phyloP scores from a whole-genome alignment of 2,797 vertebrate species.

The Lates japonicus region DNA sequence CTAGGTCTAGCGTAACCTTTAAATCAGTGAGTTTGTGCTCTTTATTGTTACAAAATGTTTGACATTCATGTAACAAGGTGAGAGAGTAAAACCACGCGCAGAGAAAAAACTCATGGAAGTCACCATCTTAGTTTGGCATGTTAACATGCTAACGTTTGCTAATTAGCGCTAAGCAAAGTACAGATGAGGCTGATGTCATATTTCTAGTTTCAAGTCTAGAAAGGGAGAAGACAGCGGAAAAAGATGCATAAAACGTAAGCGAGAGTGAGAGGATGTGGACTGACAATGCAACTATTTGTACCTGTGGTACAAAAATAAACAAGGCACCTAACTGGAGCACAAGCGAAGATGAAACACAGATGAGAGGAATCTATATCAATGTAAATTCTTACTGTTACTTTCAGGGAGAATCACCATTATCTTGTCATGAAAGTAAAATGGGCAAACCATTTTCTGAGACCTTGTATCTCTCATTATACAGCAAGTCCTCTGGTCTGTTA shows the following conservation, averaged over 20 bases:
- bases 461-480: neutral
- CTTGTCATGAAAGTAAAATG: slow-evolving; percentile 13
- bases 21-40: no score
- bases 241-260: neutral
- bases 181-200: no score
- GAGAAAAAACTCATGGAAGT: no score
- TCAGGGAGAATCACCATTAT: slow-evolving; percentile 40
- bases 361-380: slow-evolving; percentile 22
- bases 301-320: slow-evolving; percentile 65
- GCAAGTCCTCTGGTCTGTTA: no score
- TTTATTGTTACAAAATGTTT: no score
- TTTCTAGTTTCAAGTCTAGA: neutral
- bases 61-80: no score
- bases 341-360: slow-evolving; percentile 47
- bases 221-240: neutral
- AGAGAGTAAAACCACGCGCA: no score
- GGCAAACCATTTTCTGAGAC: neutral
- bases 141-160: neutral
- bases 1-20: no score
- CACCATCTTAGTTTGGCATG: neutral
- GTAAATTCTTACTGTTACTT: slow-evolving; percentile 51
- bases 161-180: neutral
- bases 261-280: slow-evolving; percentile 10
- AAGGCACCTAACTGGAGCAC: slow-evolving; percentile 42
- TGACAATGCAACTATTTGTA: slow-evolving; percentile 44